phyloP scores from a whole-genome alignment of 2,113 vertebrate species.

The Probosciger aterrimus region DNA sequence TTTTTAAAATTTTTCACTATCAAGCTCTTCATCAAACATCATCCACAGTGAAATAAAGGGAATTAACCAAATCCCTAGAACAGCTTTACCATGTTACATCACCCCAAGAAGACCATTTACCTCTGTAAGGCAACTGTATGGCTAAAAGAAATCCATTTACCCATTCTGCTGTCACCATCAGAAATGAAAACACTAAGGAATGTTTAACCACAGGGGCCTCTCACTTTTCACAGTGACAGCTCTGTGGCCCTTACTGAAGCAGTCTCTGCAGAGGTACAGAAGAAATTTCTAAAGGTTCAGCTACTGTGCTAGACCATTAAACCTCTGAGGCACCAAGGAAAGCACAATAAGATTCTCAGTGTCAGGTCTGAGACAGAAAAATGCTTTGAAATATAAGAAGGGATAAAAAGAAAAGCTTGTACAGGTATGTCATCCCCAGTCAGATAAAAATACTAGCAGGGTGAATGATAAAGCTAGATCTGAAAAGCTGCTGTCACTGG shows the following conservation, averaged over 20 bases:
- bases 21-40: not conserved
- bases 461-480: not conserved
- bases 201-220: not conserved
- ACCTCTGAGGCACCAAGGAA: constrained; percentile 37
- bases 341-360: constrained; percentile 55
- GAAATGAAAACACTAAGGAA: constrained; percentile 4
- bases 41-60: not conserved
- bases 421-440: not conserved
- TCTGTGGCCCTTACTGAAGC: not conserved
- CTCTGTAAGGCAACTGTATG: not conserved
- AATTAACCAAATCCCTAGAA: not conserved
- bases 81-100: not conserved
- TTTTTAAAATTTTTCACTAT: not conserved
- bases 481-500: not conserved
- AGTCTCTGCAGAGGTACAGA: not conserved
- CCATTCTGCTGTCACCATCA: not conserved
- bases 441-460: constrained; percentile 42
- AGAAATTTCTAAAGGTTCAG: constrained; percentile 35
- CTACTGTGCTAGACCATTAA: constrained; percentile 42
- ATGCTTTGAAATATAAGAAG: constrained; percentile 52
- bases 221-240: not conserved
- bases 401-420: constrained; percentile 53
- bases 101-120: not conserved
- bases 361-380: constrained; percentile 53
- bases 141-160: constrained; percentile 7